Percentiles rank a stretch among this genome's conserved stretches.
Conservation (phyloP, 1,140 invertebrate genomes). For the Rhizoglyphus robini region DNA sequence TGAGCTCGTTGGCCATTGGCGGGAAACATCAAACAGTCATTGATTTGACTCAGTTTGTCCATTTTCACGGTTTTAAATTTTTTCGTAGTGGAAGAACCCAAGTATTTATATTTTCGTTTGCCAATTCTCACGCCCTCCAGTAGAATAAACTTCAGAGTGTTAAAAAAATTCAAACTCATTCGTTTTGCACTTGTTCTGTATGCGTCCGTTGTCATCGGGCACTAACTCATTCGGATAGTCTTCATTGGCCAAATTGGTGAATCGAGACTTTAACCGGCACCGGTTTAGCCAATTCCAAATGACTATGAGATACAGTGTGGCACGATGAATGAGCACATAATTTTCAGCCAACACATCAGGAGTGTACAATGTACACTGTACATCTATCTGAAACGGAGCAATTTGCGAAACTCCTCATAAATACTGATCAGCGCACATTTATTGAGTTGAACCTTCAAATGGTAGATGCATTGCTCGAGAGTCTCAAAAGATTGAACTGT, state of each 20-base stretch:
- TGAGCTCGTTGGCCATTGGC: slow-evolving; percentile 22
- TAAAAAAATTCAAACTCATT: slow-evolving; percentile 7
- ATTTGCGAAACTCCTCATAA: neutral
- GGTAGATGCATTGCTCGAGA: neutral
- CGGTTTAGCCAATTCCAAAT: slow-evolving; percentile 21
- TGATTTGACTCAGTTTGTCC: slow-evolving; percentile 21
- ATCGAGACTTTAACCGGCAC: slow-evolving; percentile 23
- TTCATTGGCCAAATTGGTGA: slow-evolving; percentile 22
- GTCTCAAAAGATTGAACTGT: neutral
- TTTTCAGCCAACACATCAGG: neutral
- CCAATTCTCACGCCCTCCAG: slow-evolving; percentile 24
- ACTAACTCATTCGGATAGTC: slow-evolving; percentile 25
- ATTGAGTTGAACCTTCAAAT: neutral
- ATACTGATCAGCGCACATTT: neutral
- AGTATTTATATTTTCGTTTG: slow-evolving; percentile 27
- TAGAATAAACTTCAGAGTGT: slow-evolving; percentile 12
- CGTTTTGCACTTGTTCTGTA: slow-evolving; percentile 13
- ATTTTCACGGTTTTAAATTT: slow-evolving; percentile 25
- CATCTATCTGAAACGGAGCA: neutral
- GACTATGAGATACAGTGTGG: slow-evolving; percentile 24
- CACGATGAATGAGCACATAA: slow-evolving; percentile 20
- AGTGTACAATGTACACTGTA: too few relatives aligned
- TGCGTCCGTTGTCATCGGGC: slow-evolving; percentile 22
- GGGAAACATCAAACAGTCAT: slow-evolving; percentile 26
- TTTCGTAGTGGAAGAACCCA: slow-evolving; percentile 31